Conservation (phyloP, 2,888 invertebrate species). For the Cecidostiba fungosa region DNA sequence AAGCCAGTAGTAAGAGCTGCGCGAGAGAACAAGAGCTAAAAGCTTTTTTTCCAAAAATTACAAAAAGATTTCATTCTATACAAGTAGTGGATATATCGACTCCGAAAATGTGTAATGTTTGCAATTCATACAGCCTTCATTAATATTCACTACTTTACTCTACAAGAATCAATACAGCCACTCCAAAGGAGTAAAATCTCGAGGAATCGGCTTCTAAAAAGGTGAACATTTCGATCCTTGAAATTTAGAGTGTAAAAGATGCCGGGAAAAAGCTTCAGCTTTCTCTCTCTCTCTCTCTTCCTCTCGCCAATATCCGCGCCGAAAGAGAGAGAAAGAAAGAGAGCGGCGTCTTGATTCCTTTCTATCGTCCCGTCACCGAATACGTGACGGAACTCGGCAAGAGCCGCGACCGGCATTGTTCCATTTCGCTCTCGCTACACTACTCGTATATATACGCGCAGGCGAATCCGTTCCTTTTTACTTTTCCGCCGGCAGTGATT, state of each 20-base stretch:
- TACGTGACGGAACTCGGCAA: conserved; percentile 68
- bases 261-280: conserved; percentile 14
- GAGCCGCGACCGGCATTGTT: conserved; percentile 63
- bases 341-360: conserved; percentile 66
- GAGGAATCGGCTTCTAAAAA: too few species aligned
- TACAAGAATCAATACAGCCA: too few species aligned
- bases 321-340: background rate
- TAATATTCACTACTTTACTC: too few species aligned
- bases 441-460: conserved; percentile 52
- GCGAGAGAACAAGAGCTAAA: too few species aligned
- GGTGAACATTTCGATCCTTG: background rate
- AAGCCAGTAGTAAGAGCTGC: too few species aligned
- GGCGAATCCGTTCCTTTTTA: conserved; percentile 11
- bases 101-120: too few species aligned
- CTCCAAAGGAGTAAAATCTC: too few species aligned
- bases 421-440: conserved; percentile 64
- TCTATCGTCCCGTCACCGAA: conserved; percentile 67
- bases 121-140: too few species aligned
- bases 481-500: conserved; percentile 41
- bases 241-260: background rate
- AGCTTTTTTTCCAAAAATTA: too few species aligned
- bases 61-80: too few species aligned
- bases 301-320: conserved; percentile 65
- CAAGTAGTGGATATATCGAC: too few species aligned
- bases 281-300: background rate